These are phyloP conservation scores for Drosophila vallismaia DNA, from an alignment of 2,888 invertebrate genomes.

Conservation along the genomic window DNA sequence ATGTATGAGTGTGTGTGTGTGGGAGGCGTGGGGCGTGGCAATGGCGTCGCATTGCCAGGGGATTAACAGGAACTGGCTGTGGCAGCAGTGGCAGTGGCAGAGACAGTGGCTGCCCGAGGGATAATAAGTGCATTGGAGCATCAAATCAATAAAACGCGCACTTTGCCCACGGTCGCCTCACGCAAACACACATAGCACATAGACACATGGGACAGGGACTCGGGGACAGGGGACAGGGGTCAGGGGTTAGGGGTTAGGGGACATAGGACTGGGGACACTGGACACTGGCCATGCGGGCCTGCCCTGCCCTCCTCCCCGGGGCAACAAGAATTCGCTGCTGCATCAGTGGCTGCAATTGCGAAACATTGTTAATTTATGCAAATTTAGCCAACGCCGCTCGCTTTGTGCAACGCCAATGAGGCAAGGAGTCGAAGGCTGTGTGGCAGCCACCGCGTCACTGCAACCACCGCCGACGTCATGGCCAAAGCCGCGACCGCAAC, in stretches of 20 bases:
- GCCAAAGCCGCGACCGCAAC: slow-evolving; percentile 60
- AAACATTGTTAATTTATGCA: slow-evolving; percentile 79
- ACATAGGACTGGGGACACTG: slow-evolving; percentile 34
- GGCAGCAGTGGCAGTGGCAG: slow-evolving; percentile 44
- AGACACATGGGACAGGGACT: slow-evolving; percentile 35
- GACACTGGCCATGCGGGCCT: not conserved
- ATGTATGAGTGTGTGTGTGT: slow-evolving; percentile 1
- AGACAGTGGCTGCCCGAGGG: slow-evolving; percentile 71
- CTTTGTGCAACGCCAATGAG: slow-evolving; percentile 78
- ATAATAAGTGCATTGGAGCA: slow-evolving; percentile 79
- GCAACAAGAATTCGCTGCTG: slow-evolving; percentile 69
- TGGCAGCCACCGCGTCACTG: slow-evolving; percentile 41
- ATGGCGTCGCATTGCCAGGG: slow-evolving; percentile 64
- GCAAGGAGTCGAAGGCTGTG: slow-evolving; percentile 50
- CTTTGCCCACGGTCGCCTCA: slow-evolving; percentile 55
- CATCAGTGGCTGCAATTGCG: slow-evolving; percentile 76
- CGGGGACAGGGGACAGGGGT: no score
- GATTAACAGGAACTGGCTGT: slow-evolving; percentile 60
- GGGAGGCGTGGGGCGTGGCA: slow-evolving; percentile 31
- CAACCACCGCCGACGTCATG: slow-evolving; percentile 34
- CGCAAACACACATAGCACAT: slow-evolving; percentile 31
- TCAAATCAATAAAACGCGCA: slow-evolving; percentile 81
- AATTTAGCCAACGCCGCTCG: slow-evolving; percentile 71
- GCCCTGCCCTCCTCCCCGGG: not conserved
- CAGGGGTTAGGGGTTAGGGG: slow-evolving; percentile 16